Evolutionary conservation across 2,888 invertebrate genomes (phyloP).

Genomic region (Pyrrhosoma nymphula): DNA sequence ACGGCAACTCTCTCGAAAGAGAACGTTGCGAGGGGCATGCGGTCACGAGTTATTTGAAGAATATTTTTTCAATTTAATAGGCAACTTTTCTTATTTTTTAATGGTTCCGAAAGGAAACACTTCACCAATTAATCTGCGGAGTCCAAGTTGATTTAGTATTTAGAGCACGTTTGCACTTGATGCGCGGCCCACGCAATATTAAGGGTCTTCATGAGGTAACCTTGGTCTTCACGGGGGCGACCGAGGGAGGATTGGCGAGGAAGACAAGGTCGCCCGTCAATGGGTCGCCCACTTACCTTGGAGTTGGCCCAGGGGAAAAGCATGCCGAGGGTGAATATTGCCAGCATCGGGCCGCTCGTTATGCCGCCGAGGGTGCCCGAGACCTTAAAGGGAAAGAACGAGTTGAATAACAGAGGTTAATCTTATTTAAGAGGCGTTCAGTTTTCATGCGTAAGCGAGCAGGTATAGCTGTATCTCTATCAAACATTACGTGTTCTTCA

Average conservation of each 20-base stretch:
- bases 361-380: constrained; percentile 89
- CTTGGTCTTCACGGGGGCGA: neutral
- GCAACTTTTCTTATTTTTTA: too few relatives aligned
- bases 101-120: neutral
- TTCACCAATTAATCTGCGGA: neutral
- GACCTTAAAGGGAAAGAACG: constrained; percentile 76
- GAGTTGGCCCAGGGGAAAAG: constrained; percentile 89
- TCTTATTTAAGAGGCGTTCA: too few relatives aligned
- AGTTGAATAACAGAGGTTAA: neutral
- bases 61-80: too few relatives aligned
- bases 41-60: too few relatives aligned
- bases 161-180: neutral
- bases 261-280: neutral
- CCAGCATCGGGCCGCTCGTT: constrained; percentile 90
- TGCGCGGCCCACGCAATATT: neutral
- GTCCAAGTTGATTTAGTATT: neutral
- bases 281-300: constrained; percentile 78
- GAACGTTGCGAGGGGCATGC: too few relatives aligned
- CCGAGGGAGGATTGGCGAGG: neutral
- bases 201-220: neutral
- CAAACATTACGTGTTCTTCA: too few relatives aligned
- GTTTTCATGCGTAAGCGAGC: too few relatives aligned
- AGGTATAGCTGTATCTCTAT: too few relatives aligned
- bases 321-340: constrained; percentile 91
- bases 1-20: too few relatives aligned